phyloP scores from a whole-genome alignment of 2,888 invertebrate species.

The Melangyna quadrimaculata region DNA sequence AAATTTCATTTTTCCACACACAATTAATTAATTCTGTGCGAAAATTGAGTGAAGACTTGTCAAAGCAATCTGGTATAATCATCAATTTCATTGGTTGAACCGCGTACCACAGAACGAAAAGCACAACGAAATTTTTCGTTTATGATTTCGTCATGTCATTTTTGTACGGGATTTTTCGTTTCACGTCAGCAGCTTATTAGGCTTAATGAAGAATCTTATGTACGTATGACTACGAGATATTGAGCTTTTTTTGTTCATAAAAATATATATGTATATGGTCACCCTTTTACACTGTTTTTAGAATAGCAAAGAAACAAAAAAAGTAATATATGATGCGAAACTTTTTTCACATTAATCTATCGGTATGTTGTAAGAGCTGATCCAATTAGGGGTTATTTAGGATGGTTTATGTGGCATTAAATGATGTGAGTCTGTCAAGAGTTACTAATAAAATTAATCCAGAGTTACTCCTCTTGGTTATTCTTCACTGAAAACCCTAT shows the following conservation, averaged over 20 bases:
- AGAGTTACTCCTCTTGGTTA: background rate
- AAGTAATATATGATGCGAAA: background rate
- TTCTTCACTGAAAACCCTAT: background rate
- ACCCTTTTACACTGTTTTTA: background rate
- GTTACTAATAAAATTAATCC: conserved; percentile 16
- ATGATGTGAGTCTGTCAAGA: conserved; percentile 26
- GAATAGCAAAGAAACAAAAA: background rate
- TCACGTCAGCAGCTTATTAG: too few species aligned
- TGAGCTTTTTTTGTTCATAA: background rate
- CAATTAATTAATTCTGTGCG: too few species aligned
- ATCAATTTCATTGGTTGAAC: too few species aligned
- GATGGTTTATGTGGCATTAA: conserved; percentile 26
- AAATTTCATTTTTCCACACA: too few species aligned
- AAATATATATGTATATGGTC: background rate
- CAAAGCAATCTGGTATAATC: too few species aligned
- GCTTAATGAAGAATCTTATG: too few species aligned
- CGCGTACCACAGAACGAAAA: too few species aligned
- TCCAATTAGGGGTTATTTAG: conserved; percentile 29
- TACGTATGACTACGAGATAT: too few species aligned
- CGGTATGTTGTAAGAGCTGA: conserved; percentile 9
- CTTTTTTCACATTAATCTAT: conserved; percentile 20
- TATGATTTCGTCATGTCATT: too few species aligned
- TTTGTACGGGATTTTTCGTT: too few species aligned
- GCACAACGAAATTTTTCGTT: too few species aligned
- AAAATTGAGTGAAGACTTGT: too few species aligned